phyloP scores from a whole-genome alignment of 2,888 invertebrate genomes.

The Idaea straminata region DNA sequence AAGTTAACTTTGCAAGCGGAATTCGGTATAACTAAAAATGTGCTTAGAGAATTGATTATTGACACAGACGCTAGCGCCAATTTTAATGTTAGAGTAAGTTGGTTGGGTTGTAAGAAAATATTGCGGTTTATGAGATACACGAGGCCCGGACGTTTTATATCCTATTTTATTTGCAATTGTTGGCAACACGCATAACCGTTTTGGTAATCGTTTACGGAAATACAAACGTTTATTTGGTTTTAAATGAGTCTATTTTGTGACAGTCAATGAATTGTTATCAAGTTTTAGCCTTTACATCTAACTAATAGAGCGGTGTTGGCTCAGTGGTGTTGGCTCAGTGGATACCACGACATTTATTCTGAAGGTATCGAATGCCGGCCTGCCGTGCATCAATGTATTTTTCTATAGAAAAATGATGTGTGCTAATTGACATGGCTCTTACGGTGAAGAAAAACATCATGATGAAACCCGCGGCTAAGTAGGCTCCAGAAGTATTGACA shows the following conservation, averaged over 20 bases:
- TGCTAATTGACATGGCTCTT: no score
- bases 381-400: no score
- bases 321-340: no score
- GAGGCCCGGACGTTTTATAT: constrained; percentile 32
- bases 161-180: constrained; percentile 20
- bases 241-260: constrained; percentile 8
- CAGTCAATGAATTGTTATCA: constrained; percentile 6
- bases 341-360: no score
- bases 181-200: constrained; percentile 9
- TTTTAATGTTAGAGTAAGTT: constrained; percentile 63
- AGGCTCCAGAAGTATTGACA: no score
- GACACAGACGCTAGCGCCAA: constrained; percentile 37
- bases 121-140: constrained; percentile 49
- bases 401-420: no score
- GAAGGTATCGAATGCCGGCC: no score
- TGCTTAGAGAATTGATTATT: not conserved
- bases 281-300: no score
- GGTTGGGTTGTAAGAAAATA: constrained; percentile 53
- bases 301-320: no score
- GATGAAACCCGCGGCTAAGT: no score
- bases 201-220: constrained; percentile 1
- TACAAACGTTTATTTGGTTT: not conserved
- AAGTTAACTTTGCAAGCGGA: not conserved
- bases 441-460: no score
- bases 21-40: not conserved